Evolutionary conservation across 2,888 invertebrate genomes (phyloP).

Genomic region (Melanchra persicariae): DNA sequence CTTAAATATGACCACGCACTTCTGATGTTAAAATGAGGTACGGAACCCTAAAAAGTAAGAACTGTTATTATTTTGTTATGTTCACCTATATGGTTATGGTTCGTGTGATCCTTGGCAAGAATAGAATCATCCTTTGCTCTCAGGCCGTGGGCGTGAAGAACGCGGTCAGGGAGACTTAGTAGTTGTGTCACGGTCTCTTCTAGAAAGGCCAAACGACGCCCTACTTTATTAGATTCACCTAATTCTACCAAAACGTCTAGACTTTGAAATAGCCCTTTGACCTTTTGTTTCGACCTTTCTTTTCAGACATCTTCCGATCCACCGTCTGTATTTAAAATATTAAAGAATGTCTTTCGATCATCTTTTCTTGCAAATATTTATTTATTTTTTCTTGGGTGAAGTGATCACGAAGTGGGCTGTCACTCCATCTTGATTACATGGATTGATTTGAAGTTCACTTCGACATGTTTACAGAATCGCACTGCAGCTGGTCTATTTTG

Average conservation of each 20-base stretch:
- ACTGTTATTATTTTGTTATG: too few species aligned
- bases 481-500: too few species aligned
- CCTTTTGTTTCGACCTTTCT: not conserved
- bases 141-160: not conserved
- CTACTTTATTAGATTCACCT: constrained; percentile 18
- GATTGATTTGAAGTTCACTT: too few species aligned
- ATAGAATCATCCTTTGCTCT: not conserved
- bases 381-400: too few species aligned
- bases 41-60: too few species aligned
- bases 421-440: too few species aligned
- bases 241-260: constrained; percentile 26
- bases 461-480: too few species aligned
- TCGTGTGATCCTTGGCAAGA: not conserved
- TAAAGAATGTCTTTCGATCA: not conserved
- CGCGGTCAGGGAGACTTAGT: not conserved
- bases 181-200: constrained; percentile 6
- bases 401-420: too few species aligned
- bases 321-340: not conserved
- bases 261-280: constrained; percentile 6
- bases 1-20: too few species aligned
- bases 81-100: too few species aligned
- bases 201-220: not conserved
- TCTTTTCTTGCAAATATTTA: too few species aligned
- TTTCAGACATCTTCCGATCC: not conserved
- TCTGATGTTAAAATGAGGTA: too few species aligned